Evolutionary conservation across 1,140 invertebrate species (phyloP), one percentile per base, ranked within the genome.

Genomic region (Oedothorax gibbosus): DNA sequence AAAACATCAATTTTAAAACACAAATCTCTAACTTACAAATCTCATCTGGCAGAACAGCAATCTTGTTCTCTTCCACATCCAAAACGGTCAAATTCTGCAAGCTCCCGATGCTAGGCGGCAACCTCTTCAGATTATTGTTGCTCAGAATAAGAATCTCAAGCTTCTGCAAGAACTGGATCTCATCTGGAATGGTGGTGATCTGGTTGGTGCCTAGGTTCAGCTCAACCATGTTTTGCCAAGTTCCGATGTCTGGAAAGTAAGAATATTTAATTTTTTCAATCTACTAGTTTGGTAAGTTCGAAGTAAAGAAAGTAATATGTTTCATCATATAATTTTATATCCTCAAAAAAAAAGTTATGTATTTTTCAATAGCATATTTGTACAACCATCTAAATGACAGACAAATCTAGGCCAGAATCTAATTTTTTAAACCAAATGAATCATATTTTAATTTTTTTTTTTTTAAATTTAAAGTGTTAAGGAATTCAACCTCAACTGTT

Each of bases 141-240:
- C 97, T 98, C 56, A 99, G 91, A 87, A 98, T 97, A 53, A 99
- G 92, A 77, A 99, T 96, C 92, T 99, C 98, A 80, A 99, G 92
- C 89, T 96, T 97, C 89, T 98, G 94, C 71, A 99, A 92, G 90
- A 95, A 95, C 90, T 99, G 96, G 88, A 99, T 98, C 89, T 99
- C 98, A 89, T 99, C 98, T 21, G 98, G 97, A 86, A 99, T 92
- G 91, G 98, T 98, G 18, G 93, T 94, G 54, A 99, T 90, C 88
- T 99, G 96, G 92, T 99, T 99, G 68, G 97, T 98, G 35, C 97
- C 98, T 75, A 99, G 92, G 91, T 99, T 99, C 10, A 99, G 91
- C 90, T 99, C 98, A 2, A 99, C 98, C 95, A 99, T 98, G 89
- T 96, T 94, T 62, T 93, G 90, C 97, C 97, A 98, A 69, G 95